phyloP scores from a whole-genome alignment of 2,113 vertebrate species.

The Tychaedon coryphoeus region DNA sequence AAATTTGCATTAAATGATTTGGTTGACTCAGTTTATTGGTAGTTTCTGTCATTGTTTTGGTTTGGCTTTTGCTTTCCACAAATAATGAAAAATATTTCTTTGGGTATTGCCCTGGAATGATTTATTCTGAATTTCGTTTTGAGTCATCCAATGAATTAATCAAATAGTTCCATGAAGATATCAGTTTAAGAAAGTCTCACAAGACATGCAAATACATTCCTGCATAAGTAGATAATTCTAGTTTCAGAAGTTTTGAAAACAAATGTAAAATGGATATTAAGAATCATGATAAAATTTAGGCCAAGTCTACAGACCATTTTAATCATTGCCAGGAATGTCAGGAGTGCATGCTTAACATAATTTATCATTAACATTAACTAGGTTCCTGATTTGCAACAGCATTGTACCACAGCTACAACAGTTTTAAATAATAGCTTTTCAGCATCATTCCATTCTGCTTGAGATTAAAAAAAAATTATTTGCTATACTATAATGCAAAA shows the following conservation, averaged over 20 bases:
- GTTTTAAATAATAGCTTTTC: not conserved
- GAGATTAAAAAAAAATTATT: not conserved
- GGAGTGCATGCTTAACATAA: not conserved
- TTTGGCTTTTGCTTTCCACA: not conserved
- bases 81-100: not conserved
- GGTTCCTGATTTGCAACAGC: not conserved
- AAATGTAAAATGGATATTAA: not conserved
- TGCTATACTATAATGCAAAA: not conserved
- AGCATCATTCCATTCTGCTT: not conserved
- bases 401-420: not conserved
- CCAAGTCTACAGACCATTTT: not conserved
- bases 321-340: not conserved
- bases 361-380: not conserved
- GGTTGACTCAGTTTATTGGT: not conserved
- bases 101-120: slow-evolving; percentile 14
- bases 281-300: not conserved
- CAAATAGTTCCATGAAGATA: not conserved
- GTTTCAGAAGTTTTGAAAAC: not conserved
- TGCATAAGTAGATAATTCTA: not conserved
- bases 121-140: not conserved
- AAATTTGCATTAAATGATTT: not conserved
- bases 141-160: not conserved
- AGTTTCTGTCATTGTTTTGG: not conserved
- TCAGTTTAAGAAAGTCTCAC: not conserved
- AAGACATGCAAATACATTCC: not conserved